Evolutionary conservation across 1,140 invertebrate species (phyloP).

Genomic region (Diploscapter pachys): DNA sequence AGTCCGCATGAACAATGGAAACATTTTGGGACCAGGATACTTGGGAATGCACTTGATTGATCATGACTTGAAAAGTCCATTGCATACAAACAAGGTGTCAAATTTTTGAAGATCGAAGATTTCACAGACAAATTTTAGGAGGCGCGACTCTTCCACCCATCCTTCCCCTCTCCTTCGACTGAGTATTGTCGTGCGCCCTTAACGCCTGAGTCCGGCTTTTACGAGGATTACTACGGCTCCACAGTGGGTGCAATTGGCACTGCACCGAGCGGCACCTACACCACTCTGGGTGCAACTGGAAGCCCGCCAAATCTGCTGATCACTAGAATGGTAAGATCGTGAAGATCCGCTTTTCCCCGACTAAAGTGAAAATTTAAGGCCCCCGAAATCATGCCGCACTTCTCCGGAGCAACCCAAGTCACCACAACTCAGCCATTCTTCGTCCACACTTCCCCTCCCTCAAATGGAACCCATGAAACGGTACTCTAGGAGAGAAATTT

Average conservation of each 20-base stretch:
- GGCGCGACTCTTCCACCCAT: constrained; percentile 31
- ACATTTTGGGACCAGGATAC: constrained; percentile 3
- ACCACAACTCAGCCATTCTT: constrained; percentile 22
- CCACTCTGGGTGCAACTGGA: constrained; percentile 5
- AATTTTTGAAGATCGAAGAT: no score
- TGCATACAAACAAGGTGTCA: constrained; percentile 2
- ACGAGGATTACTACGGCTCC: constrained; percentile 37
- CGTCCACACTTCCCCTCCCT: constrained; percentile 24
- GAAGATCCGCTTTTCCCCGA: background rate
- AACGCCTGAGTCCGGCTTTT: constrained; percentile 38
- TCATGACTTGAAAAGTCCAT: constrained; percentile 17
- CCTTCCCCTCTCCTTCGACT: constrained; percentile 34
- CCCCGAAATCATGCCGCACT: constrained; percentile 6
- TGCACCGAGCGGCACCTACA: constrained; percentile 11
- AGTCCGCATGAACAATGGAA: constrained; percentile 14
- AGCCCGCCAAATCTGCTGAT: constrained; percentile 21
- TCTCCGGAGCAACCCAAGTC: background rate
- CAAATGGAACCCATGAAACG: constrained; percentile 8
- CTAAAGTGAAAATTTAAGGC: background rate
- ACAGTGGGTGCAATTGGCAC: constrained; percentile 15
- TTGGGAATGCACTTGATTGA: no score
- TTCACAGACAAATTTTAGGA: constrained; percentile 8
- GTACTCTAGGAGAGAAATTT: constrained; percentile 4
- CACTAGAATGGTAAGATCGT: constrained; percentile 21
- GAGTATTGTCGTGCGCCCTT: constrained; percentile 31